Evolutionary conservation across 2,888 invertebrate species (phyloP).

Genomic region (Gastrophysa polygoni): DNA sequence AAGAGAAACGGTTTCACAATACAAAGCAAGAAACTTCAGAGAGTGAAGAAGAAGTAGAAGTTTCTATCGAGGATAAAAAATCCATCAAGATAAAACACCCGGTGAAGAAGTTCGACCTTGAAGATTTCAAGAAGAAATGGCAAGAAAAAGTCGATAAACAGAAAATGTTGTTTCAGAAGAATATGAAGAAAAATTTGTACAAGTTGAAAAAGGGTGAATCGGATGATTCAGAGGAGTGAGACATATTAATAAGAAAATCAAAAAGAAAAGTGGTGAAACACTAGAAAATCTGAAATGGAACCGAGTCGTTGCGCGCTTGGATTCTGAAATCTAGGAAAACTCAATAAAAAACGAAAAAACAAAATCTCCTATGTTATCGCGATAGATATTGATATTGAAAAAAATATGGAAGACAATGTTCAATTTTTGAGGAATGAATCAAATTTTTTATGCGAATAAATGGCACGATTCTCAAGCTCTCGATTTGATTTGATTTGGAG

Average conservation of each 20-base stretch:
- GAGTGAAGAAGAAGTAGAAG: constrained; percentile 13
- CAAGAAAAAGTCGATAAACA: constrained; percentile 37
- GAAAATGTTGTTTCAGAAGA: constrained; percentile 21
- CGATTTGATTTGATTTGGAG: constrained; percentile 8
- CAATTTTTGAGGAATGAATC: neutral
- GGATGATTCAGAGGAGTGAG: constrained; percentile 13
- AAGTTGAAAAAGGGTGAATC: constrained; percentile 13
- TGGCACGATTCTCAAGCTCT: no score
- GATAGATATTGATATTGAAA: neutral
- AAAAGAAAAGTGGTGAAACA: no score
- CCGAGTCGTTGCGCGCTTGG: neutral
- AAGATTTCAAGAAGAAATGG: constrained; percentile 36
- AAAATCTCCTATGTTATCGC: neutral
- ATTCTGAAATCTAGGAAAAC: neutral
- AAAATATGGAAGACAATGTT: neutral
- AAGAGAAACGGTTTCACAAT: constrained; percentile 32
- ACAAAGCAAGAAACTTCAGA: constrained; percentile 10
- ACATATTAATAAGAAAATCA: constrained; percentile 12
- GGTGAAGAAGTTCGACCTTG: constrained; percentile 34
- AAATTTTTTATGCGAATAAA: neutral
- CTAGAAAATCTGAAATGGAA: neutral
- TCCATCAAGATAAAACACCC: constrained; percentile 25
- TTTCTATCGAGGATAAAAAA: constrained; percentile 13
- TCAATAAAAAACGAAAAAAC: neutral
- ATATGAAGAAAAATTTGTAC: constrained; percentile 19